Conservation (phyloP, 2,888 invertebrate genomes). For the Brenthis ino region DNA sequence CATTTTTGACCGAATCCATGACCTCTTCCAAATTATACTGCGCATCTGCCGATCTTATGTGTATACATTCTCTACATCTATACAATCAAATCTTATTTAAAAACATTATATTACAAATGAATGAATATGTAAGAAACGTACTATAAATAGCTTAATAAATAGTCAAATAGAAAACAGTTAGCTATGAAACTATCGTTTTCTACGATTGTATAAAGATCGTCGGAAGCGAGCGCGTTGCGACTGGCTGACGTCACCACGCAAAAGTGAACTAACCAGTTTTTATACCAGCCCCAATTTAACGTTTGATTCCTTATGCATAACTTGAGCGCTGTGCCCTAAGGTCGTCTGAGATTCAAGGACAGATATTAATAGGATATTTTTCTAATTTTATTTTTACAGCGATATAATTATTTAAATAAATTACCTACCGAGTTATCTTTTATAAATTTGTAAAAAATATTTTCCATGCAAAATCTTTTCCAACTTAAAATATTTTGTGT, state of each 20-base stretch:
- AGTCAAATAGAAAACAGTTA: constrained; percentile 26
- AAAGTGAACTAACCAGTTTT: constrained; percentile 70
- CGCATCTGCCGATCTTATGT: too few species aligned
- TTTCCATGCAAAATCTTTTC: too few species aligned
- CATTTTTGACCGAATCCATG: too few species aligned
- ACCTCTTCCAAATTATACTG: too few species aligned
- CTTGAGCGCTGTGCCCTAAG: constrained; percentile 69
- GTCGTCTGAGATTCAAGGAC: constrained; percentile 76
- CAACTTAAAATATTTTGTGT: too few species aligned
- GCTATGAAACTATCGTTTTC: constrained; percentile 45
- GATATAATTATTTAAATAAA: constrained; percentile 3
- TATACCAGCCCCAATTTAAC: constrained; percentile 70
- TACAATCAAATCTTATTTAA: too few species aligned
- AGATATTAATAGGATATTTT: constrained; percentile 54
- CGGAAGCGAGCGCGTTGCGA: constrained; percentile 65
- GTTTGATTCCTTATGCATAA: constrained; percentile 80
- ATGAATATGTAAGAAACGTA: too few species aligned
- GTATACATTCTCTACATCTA: too few species aligned
- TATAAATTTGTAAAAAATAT: too few species aligned
- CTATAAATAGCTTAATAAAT: background rate
- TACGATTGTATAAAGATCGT: constrained; percentile 45
- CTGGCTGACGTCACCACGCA: constrained; percentile 65
- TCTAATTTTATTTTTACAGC: constrained; percentile 26
- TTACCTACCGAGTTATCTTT: too few species aligned
- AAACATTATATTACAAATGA: too few species aligned